These are phyloP conservation scores for Hydrolagus colliei DNA, from an alignment of 2,797 vertebrate genomes.

Conservation along the genomic window DNA sequence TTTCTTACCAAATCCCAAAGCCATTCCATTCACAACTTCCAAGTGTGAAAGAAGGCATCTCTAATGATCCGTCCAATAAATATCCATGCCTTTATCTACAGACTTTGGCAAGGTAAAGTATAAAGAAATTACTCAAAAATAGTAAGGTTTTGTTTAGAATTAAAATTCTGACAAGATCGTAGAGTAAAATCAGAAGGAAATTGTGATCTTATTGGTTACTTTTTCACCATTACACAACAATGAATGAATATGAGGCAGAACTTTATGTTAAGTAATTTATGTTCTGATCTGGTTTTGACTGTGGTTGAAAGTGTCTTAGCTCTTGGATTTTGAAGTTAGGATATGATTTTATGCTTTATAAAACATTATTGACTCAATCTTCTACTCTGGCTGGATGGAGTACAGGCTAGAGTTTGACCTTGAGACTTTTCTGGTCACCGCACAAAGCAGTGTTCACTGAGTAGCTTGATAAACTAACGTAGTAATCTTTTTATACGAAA, in stretches of 20 bases:
- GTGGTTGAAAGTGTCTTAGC: too few relatives aligned
- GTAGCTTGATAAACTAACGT: too few relatives aligned
- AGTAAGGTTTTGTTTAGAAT: not conserved
- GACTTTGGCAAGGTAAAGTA: slow-evolving; percentile 81
- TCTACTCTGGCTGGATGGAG: too few relatives aligned
- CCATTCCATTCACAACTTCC: slow-evolving; percentile 86
- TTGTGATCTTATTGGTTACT: not conserved
- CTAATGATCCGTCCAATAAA: slow-evolving; percentile 88
- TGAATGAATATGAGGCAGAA: not conserved
- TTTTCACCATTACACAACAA: not conserved
- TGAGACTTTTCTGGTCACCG: too few relatives aligned
- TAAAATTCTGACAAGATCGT: not conserved
- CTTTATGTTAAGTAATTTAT: too few relatives aligned
- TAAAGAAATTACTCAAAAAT: not conserved
- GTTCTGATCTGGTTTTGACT: too few relatives aligned
- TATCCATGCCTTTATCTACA: slow-evolving; percentile 96
- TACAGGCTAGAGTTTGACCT: too few relatives aligned
- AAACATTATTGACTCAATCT: too few relatives aligned
- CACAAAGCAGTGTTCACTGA: too few relatives aligned
- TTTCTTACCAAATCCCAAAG: slow-evolving; percentile 87
- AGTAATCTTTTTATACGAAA: too few relatives aligned
- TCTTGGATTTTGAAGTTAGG: too few relatives aligned
- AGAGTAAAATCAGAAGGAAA: not conserved
- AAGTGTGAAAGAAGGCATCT: slow-evolving; percentile 91
- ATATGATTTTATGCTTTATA: too few relatives aligned